Conservation (phyloP, 2,113 vertebrate genomes). For the Leptobrachium leishanense region DNA sequence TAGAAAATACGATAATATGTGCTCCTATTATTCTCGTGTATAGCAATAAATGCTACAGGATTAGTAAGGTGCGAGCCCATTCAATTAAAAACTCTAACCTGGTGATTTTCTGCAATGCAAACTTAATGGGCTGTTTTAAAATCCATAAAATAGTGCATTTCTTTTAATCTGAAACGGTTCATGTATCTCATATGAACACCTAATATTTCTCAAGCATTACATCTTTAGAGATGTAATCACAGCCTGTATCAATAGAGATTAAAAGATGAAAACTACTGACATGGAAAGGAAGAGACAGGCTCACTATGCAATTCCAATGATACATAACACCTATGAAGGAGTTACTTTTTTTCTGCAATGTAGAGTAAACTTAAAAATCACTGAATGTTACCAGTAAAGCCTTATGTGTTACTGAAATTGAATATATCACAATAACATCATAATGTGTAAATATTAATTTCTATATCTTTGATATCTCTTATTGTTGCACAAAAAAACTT, state of each 20-base stretch:
- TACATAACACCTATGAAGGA: constrained; percentile 11
- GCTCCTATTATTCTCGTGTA: constrained; percentile 23
- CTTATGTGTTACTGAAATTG: not conserved
- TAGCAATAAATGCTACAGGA: constrained; percentile 29
- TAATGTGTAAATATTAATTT: no score
- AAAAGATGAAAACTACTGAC: constrained; percentile 53
- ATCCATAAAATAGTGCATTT: constrained; percentile 60
- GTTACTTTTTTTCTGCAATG: not conserved
- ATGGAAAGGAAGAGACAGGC: constrained; percentile 37
- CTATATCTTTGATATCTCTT: no score
- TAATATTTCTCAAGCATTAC: constrained; percentile 66
- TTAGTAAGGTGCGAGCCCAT: constrained; percentile 51
- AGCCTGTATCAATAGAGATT: constrained; percentile 65
- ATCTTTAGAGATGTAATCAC: constrained; percentile 60
- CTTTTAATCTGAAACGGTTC: constrained; percentile 62
- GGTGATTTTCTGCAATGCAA: constrained; percentile 60
- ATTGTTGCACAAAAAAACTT: no score
- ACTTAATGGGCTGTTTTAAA: constrained; percentile 58
- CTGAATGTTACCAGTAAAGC: not conserved
- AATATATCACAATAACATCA: no score
- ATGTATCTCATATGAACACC: constrained; percentile 58
- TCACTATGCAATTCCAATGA: constrained; percentile 20
- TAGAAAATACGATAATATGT: constrained; percentile 23
- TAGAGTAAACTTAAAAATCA: not conserved
- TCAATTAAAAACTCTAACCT: constrained; percentile 62